phyloP scores from a whole-genome alignment of 2,888 invertebrate genomes.

The Drosophila conformis region DNA sequence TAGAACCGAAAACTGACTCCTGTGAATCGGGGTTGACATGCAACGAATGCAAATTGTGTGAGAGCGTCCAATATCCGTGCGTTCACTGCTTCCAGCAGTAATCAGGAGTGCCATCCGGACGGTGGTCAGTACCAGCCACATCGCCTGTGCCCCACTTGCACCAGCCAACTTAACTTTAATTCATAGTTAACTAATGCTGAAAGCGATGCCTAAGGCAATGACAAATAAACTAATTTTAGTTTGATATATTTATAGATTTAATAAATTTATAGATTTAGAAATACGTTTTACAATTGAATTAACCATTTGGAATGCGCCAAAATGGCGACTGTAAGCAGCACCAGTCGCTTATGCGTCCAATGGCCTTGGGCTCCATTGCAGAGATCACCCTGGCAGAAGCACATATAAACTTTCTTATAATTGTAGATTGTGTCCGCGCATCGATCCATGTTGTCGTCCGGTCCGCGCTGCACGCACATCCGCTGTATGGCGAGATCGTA shows the following conservation, averaged over 20 bases:
- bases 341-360: slow-evolving; percentile 2
- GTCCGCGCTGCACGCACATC: slow-evolving; percentile 94
- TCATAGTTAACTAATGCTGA: background rate
- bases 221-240: background rate
- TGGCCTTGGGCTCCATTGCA: slow-evolving; percentile 87
- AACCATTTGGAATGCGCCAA: background rate
- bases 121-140: no score
- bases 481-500: slow-evolving; percentile 95
- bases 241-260: background rate
- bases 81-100: no score
- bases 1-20: no score
- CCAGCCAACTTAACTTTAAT: no score
- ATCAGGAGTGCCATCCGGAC: no score
- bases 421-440: slow-evolving; percentile 95
- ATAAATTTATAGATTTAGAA: background rate
- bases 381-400: slow-evolving; percentile 95
- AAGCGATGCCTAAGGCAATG: background rate
- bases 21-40: no score
- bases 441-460: slow-evolving; percentile 95
- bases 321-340: background rate
- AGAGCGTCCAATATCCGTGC: no score
- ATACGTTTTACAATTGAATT: background rate
- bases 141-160: no score
- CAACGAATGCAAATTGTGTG: no score
- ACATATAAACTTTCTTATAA: slow-evolving; percentile 94